Base-by-base conservation (phyloP, 2,113 vertebrate genomes). In the Myiozetetes cayanensis region DNA sequence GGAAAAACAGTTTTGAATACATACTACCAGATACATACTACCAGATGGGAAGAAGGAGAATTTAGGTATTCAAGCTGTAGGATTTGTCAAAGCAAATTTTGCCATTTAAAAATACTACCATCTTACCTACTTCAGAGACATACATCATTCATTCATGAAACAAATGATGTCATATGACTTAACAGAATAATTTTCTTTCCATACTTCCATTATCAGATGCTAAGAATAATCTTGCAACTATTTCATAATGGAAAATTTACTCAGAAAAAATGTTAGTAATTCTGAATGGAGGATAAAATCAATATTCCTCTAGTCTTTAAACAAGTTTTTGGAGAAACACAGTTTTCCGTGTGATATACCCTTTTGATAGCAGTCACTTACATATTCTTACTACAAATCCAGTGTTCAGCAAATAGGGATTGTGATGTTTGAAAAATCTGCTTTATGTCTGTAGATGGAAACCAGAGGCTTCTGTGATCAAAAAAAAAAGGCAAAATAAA, bases 41-140 rank as follows among this genome's bases (percentile, higher is more conserved):
- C 9, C 13, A 41, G 20, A 47, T 9, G 10, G 14, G 10, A 86
- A 77, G 30, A 58, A 79, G 25, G 41, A 84, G 16, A 81, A 67
- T 71, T 62, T 47, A 91, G 85, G 8, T 18, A 83, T 85, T 91
- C 46, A 50, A 31, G 9, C 49, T 77, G 53, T 58, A 77, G 50
- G 33, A 55, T 77, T 77, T 93, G 31, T 87, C 66, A 87, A 82
- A 93, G 62, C 9, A 94, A 73, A 85, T 82, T 56, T 78, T 87
- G 11, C 50, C 31, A 66, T 82, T 91, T 79, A 86, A 56, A 89
- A 94, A 79, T 66, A 47, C 16, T 87, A 25, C 31, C 50, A 11
- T 59, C 39, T 73, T 90, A 77, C 22, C 71, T 83, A 9, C 19
- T 88, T 47, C 12, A 43, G 78, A 39, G 55, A 58, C 33, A 66